These are phyloP conservation scores for Chaenogobius annularis DNA, from an alignment of 2,113 vertebrate species.

Conservation along the genomic window DNA sequence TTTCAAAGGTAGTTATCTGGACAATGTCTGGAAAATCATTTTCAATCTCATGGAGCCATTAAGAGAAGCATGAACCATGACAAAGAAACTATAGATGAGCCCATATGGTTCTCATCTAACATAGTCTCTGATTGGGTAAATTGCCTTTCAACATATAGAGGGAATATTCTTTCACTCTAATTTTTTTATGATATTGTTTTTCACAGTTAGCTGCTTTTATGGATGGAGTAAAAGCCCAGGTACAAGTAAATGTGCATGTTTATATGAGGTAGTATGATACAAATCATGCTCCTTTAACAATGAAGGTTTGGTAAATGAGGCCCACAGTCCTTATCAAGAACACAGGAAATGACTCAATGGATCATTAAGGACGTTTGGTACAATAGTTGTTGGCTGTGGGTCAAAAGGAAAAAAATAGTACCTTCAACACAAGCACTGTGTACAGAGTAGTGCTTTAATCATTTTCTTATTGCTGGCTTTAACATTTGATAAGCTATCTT, in stretches of 20 bases:
- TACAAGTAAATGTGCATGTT: too few relatives aligned
- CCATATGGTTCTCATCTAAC: not conserved
- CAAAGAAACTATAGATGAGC: not conserved
- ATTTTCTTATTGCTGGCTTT: not conserved
- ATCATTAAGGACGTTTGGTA: not conserved
- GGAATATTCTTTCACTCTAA: too few relatives aligned
- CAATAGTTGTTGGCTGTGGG: not conserved
- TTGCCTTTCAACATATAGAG: too few relatives aligned
- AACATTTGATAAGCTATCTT: not conserved
- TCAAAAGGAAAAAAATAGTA: constrained; percentile 1
- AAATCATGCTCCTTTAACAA: not conserved
- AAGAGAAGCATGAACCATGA: not conserved
- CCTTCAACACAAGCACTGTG: not conserved
- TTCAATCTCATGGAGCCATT: too few relatives aligned
- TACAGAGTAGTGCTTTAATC: not conserved
- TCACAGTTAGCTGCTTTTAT: too few relatives aligned
- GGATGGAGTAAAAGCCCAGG: too few relatives aligned
- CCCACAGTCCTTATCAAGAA: not conserved
- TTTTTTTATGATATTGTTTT: too few relatives aligned
- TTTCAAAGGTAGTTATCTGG: too few relatives aligned
- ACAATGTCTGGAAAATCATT: too few relatives aligned
- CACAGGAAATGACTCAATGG: constrained; percentile 1
- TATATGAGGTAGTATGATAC: too few relatives aligned
- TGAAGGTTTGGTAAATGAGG: not conserved
- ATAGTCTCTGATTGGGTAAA: not conserved